These are phyloP conservation scores for Electrona antarctica DNA, from an alignment of 2,113 vertebrate species.

Conservation along the genomic window DNA sequence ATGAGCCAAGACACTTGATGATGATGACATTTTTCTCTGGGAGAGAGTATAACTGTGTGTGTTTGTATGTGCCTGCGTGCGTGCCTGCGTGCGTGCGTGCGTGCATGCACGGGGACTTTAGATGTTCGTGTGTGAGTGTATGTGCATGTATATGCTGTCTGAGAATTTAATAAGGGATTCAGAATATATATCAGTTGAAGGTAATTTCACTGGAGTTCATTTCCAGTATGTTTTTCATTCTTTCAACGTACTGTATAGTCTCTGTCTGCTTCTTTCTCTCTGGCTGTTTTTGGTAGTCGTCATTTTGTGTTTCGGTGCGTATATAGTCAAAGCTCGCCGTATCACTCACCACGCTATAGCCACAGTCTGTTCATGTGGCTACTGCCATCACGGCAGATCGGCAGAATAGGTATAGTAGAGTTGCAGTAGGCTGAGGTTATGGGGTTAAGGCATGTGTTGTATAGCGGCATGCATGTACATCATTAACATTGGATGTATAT, in stretches of 20 bases:
- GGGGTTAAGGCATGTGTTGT: no score
- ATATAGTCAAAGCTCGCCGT: no score
- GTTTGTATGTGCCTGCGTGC: conserved; percentile 8
- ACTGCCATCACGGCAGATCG: no score
- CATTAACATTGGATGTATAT: no score
- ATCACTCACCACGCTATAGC: no score
- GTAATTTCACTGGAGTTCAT: conserved; percentile 50
- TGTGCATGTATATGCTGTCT: conserved; percentile 2
- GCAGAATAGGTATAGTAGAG: no score
- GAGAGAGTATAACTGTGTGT: not conserved
- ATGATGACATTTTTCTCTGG: conserved; percentile 37
- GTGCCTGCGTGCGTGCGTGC: not conserved
- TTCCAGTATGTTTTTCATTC: conserved; percentile 29
- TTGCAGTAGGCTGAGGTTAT: no score
- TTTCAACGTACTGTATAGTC: conserved; percentile 10
- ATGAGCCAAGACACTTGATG: conserved; percentile 23
- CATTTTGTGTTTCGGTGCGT: no score
- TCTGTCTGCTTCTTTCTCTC: not conserved
- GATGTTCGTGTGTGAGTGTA: conserved; percentile 15
- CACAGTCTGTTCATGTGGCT: no score
- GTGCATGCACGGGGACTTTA: conserved; percentile 5
- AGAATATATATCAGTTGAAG: conserved; percentile 41
- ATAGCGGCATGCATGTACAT: no score
- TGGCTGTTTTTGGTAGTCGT: no score
- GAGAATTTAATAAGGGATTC: conserved; percentile 37